Evolutionary conservation across 2,888 invertebrate species (phyloP).

Genomic region (Sisyra nigra): DNA sequence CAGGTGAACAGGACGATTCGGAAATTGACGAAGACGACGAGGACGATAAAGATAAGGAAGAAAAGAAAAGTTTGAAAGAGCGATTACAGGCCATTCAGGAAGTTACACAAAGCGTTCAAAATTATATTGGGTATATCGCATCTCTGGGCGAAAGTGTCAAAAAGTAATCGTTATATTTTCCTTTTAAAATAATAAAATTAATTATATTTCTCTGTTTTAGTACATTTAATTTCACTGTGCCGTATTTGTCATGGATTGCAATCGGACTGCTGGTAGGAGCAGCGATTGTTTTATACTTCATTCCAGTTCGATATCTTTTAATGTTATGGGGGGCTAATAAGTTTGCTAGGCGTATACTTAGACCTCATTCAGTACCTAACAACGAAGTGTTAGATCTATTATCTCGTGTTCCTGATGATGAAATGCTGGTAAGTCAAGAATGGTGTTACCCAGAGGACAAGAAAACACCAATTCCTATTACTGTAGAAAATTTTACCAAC

Average conservation of each 20-base stretch:
- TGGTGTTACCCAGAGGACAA: too few relatives aligned
- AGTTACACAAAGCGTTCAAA: conserved; percentile 92
- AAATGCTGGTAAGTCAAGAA: conserved; percentile 58
- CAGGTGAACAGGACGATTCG: conserved; percentile 32
- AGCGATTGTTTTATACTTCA: conserved; percentile 65
- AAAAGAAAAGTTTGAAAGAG: conserved; percentile 89
- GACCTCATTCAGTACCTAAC: conserved; percentile 91
- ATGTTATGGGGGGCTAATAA: conserved; percentile 91
- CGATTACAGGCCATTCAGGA: conserved; percentile 91
- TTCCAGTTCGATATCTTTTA: conserved; percentile 78
- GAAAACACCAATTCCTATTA: too few relatives aligned
- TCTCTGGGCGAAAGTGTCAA: conserved; percentile 87
- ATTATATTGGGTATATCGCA: conserved; percentile 85
- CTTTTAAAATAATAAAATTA: conserved; percentile 5
- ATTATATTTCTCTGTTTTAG: conserved; percentile 35
- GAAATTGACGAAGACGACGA: conserved; percentile 86
- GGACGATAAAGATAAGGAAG: conserved; percentile 86
- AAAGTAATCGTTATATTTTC: conserved; percentile 48
- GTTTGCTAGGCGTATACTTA: conserved; percentile 80
- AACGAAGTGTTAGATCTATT: conserved; percentile 92
- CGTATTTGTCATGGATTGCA: conserved; percentile 87
- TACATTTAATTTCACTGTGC: conserved; percentile 92
- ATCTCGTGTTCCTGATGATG: conserved; percentile 88
- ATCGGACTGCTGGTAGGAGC: conserved; percentile 59
- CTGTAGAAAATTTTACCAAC: too few relatives aligned